Base-by-base conservation (phyloP, 92 coral and sea anemone genomes). In the Nematostella vectensis region DNA sequence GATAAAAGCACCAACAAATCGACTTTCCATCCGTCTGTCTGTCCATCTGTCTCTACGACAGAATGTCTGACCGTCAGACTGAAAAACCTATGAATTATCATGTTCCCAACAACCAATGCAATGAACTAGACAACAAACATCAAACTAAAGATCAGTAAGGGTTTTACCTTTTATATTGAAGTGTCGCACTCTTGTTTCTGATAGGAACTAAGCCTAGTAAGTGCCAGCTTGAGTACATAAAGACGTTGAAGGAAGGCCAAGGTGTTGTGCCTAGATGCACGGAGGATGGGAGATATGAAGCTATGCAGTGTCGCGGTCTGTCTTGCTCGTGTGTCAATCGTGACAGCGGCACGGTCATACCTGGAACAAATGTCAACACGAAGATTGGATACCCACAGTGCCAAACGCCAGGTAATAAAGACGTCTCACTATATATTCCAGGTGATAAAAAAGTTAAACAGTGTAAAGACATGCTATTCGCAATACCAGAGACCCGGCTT, bases 301-400 rank as follows among this genome's bases (percentile, higher is more conserved):
- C 55, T 11, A 59, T 78, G 1, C 94, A 78, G 58, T 83, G 94
- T 31, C 67, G 63, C 6, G 86, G 78, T 4, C 17, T 50, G 47
- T 55, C 60, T 4, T 83, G 94, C 48, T 78, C 60, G 27, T 83
- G 94, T 44, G 94, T 83, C 29, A 80, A 83, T 48, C 21, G 74
- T 11, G 69, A 69, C 27, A 83, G 48, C 44, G 94, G 94, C 13
- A 40, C 61, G 47, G 54, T 36, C 29, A 57, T 63, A 20, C 47
- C 45, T 29, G 94, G 72, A 8, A 79, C 87, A 1, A 68, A 67
- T 18, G 68, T 83, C 1, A 63, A 30, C 23, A 47, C 63, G 29
- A 33, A 38, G 10, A 20, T 63, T 28, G 94, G 94, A 19, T 63
- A 58, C 31, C 94, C 94, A n/a, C 77, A 67, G 54, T 83, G 94